These are phyloP conservation scores for Synaphobranchus kaupii DNA, from an alignment of 2,797 vertebrate genomes.

Conservation along the genomic window DNA sequence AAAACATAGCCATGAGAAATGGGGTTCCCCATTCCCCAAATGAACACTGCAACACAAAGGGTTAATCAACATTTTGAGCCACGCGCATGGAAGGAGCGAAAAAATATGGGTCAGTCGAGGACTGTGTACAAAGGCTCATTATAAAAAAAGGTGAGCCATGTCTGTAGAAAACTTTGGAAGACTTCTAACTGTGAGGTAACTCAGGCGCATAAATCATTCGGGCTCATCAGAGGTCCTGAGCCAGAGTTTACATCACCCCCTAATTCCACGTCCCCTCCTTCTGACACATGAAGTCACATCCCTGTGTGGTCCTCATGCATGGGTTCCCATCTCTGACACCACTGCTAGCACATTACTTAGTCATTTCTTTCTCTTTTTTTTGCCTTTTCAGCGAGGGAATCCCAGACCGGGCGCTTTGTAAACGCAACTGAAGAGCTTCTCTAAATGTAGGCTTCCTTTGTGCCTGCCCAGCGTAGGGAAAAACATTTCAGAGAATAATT, in stretches of 20 bases:
- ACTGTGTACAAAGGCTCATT: slow-evolving; percentile 17
- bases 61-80: background rate
- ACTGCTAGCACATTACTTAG: slow-evolving; percentile 34
- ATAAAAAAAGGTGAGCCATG: slow-evolving; percentile 6
- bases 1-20: background rate
- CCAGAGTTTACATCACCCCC: slow-evolving; percentile 38
- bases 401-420: slow-evolving; percentile 39
- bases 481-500: slow-evolving; percentile 63
- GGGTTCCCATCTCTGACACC: slow-evolving; percentile 35
- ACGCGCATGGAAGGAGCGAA: background rate
- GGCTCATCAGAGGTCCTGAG: slow-evolving; percentile 5
- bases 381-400: slow-evolving; percentile 38
- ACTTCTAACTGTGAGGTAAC: slow-evolving; percentile 16
- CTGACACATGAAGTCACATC: slow-evolving; percentile 44
- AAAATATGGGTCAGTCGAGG: slow-evolving; percentile 6
- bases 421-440: slow-evolving; percentile 44
- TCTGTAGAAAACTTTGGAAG: background rate
- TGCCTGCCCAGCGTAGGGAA: slow-evolving; percentile 56
- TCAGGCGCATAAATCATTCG: slow-evolving; percentile 15
- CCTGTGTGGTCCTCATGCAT: slow-evolving; percentile 46
- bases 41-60: background rate
- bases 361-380: slow-evolving; percentile 4
- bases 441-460: slow-evolving; percentile 64
- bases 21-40: background rate
- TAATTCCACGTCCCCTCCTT: slow-evolving; percentile 44